Percentiles rank a stretch among this genome's conserved stretches.
phyloP scores from a whole-genome alignment of 2,888 invertebrate genomes.

The Oasisia sp. region DNA sequence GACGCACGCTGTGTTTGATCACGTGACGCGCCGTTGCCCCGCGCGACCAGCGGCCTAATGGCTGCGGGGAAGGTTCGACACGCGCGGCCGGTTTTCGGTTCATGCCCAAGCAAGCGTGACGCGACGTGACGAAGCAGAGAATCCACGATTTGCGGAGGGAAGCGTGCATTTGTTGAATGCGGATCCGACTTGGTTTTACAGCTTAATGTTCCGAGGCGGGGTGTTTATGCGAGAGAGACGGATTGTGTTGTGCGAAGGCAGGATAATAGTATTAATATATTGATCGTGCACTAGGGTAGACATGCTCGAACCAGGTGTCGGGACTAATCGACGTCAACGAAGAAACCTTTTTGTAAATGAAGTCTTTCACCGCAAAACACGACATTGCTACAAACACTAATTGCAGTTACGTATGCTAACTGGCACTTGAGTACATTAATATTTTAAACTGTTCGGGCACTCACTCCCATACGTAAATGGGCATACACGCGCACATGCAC shows the following conservation, averaged over 20 bases:
- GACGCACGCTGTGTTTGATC: background rate
- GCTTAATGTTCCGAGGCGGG: background rate
- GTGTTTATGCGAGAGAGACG: background rate
- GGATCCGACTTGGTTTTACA: background rate
- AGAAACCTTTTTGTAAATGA: background rate
- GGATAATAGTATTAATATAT: background rate
- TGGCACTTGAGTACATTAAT: background rate
- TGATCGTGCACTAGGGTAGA: background rate
- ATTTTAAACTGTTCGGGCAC: background rate
- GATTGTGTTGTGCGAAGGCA: background rate
- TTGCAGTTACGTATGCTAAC: background rate
- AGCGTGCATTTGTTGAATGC: background rate
- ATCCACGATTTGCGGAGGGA: background rate
- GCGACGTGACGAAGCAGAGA: background rate
- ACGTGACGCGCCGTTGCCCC: background rate
- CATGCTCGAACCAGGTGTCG: background rate
- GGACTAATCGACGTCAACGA: background rate
- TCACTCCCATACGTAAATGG: background rate
- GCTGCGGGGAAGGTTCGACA: slow-evolving; percentile 1
- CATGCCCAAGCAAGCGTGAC: background rate
- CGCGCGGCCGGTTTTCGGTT: background rate
- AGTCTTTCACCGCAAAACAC: background rate
- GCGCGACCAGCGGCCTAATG: background rate
- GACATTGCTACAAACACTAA: background rate
- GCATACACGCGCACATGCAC: background rate